Evolutionary conservation across 1,140 invertebrate species (phyloP).

Genomic region (Tetranychus urticae): DNA sequence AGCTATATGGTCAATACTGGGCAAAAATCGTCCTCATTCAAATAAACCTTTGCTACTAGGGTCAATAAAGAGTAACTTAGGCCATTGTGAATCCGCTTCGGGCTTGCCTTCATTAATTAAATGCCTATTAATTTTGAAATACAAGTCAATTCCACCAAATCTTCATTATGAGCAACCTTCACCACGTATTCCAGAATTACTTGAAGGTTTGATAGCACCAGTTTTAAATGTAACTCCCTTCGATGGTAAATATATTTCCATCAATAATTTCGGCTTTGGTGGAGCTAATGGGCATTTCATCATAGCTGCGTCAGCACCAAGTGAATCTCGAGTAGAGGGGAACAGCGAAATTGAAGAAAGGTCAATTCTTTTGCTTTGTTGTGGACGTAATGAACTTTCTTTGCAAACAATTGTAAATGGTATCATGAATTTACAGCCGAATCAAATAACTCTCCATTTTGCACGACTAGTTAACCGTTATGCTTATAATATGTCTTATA

Average conservation of each 20-base stretch:
- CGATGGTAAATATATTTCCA: constrained; percentile 55
- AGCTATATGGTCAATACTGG: constrained; percentile 61
- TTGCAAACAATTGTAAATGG: constrained; percentile 20
- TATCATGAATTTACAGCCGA: constrained; percentile 29
- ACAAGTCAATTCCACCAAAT: constrained; percentile 25
- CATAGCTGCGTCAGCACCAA: constrained; percentile 24
- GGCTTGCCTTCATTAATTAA: constrained; percentile 34
- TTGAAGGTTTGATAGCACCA: constrained; percentile 56
- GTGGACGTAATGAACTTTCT: constrained; percentile 14
- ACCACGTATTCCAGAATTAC: constrained; percentile 22
- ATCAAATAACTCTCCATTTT: neutral
- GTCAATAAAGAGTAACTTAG: constrained; percentile 76
- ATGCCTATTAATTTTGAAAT: constrained; percentile 25
- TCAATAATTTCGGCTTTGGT: constrained; percentile 94
- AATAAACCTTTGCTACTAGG: constrained; percentile 50
- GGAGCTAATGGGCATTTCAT: constrained; percentile 84
- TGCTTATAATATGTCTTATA: neutral
- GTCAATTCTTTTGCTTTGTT: neutral
- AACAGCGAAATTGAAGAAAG: neutral
- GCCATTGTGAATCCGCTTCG: constrained; percentile 69
- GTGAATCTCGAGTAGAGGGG: neutral
- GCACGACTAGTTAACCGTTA: neutral
- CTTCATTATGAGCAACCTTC: constrained; percentile 29
- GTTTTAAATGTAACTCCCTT: constrained; percentile 18
- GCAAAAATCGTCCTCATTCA: constrained; percentile 19